These are phyloP conservation scores for Popillia japonica DNA, from an alignment of 1,140 invertebrate species.

Conservation along the genomic window DNA sequence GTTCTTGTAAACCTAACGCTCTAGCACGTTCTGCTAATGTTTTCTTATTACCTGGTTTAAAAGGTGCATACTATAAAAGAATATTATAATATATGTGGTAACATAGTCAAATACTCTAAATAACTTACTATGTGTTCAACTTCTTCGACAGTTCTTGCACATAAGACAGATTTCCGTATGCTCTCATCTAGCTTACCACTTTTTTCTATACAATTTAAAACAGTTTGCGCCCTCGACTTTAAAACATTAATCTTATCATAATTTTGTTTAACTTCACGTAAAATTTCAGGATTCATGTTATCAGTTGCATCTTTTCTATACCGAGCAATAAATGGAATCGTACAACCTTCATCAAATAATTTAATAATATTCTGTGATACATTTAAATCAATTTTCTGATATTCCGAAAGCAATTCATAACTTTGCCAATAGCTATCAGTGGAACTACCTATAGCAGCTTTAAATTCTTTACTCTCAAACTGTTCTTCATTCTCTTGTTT, in stretches of 20 bases:
- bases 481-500: background rate
- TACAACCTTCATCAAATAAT: constrained; percentile 78
- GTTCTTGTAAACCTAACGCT: constrained; percentile 74
- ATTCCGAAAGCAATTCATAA: constrained; percentile 62
- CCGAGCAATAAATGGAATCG: constrained; percentile 83
- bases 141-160: constrained; percentile 68
- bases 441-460: background rate
- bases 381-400: constrained; percentile 57
- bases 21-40: constrained; percentile 80
- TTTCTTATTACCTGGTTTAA: constrained; percentile 75
- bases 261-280: constrained; percentile 71
- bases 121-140: constrained; percentile 71
- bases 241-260: constrained; percentile 69
- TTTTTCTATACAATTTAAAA: constrained; percentile 69
- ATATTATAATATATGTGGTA: constrained; percentile 26
- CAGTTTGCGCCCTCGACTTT: constrained; percentile 64
- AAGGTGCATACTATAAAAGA: constrained; percentile 75
- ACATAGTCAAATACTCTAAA: background rate
- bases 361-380: constrained; percentile 64
- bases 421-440: constrained; percentile 50
- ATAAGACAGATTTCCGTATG: constrained; percentile 65
- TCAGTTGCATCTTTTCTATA: constrained; percentile 74
- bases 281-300: constrained; percentile 71
- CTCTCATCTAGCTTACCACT: constrained; percentile 66
- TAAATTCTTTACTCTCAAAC: background rate